Conservation (phyloP, 2,888 invertebrate genomes). For the Fragum whitleyi region DNA sequence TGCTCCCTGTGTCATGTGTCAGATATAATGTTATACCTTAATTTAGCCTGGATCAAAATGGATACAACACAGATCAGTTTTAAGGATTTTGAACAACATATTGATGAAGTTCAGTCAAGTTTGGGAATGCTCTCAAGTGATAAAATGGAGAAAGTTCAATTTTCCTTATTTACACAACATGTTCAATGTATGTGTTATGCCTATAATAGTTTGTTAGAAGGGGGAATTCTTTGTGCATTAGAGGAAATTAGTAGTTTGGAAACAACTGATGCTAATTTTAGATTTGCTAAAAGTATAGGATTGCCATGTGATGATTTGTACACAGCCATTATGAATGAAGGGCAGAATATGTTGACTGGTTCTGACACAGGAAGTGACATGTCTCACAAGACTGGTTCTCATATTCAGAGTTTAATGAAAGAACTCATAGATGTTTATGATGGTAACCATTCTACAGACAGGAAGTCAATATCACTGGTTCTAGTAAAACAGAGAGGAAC, state of each 20-base stretch:
- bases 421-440: conserved; percentile 59
- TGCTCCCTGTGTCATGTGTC: conserved; percentile 63
- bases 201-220: conserved; percentile 64
- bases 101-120: conserved; percentile 62
- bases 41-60: conserved; percentile 37
- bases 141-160: conserved; percentile 46
- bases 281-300: conserved; percentile 61
- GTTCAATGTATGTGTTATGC: conserved; percentile 63
- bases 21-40: conserved; percentile 57
- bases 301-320: conserved; percentile 59
- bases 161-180: conserved; percentile 63
- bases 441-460: conserved; percentile 57
- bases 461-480: conserved; percentile 74
- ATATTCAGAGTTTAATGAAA: conserved; percentile 59
- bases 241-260: conserved; percentile 66
- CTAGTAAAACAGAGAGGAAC: conserved; percentile 76
- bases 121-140: conserved; percentile 42
- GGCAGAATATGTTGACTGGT: neutral
- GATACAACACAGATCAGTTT: conserved; percentile 42
- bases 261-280: conserved; percentile 44
- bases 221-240: conserved; percentile 62
- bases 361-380: neutral
- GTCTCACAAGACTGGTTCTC: conserved; percentile 25
- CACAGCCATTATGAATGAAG: conserved; percentile 13
- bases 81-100: conserved; percentile 52